Base-by-base conservation (phyloP, 2,113 vertebrate genomes). In the Atlantisia rogersi region DNA sequence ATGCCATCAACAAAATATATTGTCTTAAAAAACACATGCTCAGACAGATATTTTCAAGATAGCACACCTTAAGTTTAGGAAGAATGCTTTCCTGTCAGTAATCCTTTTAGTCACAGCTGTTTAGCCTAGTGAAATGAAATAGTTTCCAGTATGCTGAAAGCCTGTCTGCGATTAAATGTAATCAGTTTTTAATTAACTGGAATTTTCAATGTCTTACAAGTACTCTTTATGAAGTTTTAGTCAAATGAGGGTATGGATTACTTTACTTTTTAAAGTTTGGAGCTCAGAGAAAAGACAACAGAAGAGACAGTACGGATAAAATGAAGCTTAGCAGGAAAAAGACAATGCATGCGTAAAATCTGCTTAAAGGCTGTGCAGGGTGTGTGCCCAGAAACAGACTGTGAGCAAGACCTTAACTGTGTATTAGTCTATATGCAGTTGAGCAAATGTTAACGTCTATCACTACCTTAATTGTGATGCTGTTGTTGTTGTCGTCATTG, bases 101-200 rank as follows among this genome's bases (percentile, higher is more conserved):
- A 96, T 89, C 91, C 65, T 89, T 94, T 95, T 96, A 94, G 91
- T 94, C 89, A 92, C 89, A 95, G 91, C 80, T 96, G 74, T 95
- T 96, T 97, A 95, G 88, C 81, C 80, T 76, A 40, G 83, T 59
- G 81, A 94, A 91, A 94, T 82, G 91, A 94, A 94, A 95, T 64
- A 89, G 74, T 95, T 94, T 67, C 83, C 67, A 79, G 50, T 85
- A 85, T 93, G 88, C 50, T 91, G 74, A 88, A 95, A 94, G 69
- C 67, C 69, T 94, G 70, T 80, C 77, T 94, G 59, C 2, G 16
- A 94, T 89, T 94, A 94, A 96, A 95, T 92, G 86, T 79, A 95
- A 97, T 94, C 88, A 96, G 77, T 77, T 96, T 96, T 96, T 96
- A 97, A 96, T 97, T 96, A 96, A 94, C 80, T 74, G 26, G 81